Conservation (phyloP, 2,113 vertebrate species). For the Tupaia chinensis region DNA sequence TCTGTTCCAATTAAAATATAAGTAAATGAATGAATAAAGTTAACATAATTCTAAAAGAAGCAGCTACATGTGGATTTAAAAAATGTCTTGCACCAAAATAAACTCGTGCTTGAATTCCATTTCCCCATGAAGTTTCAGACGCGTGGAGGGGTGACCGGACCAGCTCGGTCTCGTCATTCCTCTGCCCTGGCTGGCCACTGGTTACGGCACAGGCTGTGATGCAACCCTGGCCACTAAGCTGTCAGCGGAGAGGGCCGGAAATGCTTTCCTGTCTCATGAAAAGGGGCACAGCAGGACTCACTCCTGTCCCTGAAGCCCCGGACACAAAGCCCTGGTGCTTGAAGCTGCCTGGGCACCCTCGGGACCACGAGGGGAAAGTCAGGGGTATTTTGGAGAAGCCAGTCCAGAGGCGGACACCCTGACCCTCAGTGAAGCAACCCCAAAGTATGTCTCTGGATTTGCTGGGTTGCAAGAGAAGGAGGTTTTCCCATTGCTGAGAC, state of each 20-base stretch:
- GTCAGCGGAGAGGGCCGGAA: not conserved
- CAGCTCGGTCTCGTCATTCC: not conserved
- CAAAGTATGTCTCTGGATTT: fast-evolving
- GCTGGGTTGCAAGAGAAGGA: not conserved
- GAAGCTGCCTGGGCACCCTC: not conserved
- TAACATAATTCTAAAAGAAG: too few relatives aligned
- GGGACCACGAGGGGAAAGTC: not conserved
- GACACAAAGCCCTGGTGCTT: fast-evolving
- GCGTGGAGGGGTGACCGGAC: not conserved
- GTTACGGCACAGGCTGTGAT: not conserved
- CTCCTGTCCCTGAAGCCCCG: not conserved
- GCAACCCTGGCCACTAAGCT: not conserved
- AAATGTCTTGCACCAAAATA: too few relatives aligned
- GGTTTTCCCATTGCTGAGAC: fast-evolving
- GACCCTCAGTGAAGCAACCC: not conserved
- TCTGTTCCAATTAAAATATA: too few relatives aligned
- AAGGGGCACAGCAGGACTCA: fast-evolving
- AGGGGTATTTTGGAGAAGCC: not conserved
- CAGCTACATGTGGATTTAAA: too few relatives aligned
- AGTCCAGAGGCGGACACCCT: not conserved
- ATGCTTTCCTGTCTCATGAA: not conserved
- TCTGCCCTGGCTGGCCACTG: not conserved
- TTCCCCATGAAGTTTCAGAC: too few relatives aligned
- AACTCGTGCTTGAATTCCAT: too few relatives aligned
- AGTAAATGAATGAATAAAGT: too few relatives aligned